A percentile compares a stretch with the other conserved stretches of the same genome.
Evolutionary conservation across 2,888 invertebrate genomes (phyloP).

Genomic region (Drosophila ochracea): DNA sequence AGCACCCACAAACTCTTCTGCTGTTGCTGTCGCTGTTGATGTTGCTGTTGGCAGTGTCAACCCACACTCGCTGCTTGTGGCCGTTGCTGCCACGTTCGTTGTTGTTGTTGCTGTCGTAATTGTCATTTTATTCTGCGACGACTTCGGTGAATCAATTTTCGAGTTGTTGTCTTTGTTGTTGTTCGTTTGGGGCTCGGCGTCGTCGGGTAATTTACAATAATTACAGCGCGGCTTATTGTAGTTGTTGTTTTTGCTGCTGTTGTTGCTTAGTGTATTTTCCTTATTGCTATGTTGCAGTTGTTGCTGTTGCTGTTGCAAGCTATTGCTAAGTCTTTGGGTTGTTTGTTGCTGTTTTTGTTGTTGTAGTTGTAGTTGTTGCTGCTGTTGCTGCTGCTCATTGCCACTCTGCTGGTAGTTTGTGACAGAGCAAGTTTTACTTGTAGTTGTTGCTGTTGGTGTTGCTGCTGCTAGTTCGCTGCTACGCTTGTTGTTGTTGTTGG

Average conservation of each 20-base stretch:
- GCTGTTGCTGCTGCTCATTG: constrained; percentile 56
- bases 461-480: constrained; percentile 43
- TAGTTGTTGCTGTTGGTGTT: constrained; percentile 54
- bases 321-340: constrained; percentile 84
- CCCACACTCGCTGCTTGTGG: constrained; percentile 78
- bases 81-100: constrained; percentile 59
- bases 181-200: constrained; percentile 76
- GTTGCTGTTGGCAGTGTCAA: constrained; percentile 60
- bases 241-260: constrained; percentile 57
- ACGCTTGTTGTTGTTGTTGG: constrained; percentile 51
- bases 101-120: constrained; percentile 71
- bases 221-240: constrained; percentile 76
- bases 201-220: constrained; percentile 81
- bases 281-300: constrained; percentile 75
- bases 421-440: constrained; percentile 75
- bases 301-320: constrained; percentile 66
- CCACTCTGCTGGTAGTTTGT: constrained; percentile 73
- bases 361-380: background rate
- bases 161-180: constrained; percentile 59
- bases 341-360: constrained; percentile 61
- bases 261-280: constrained; percentile 77
- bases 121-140: constrained; percentile 79
- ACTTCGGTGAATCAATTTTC: constrained; percentile 78
- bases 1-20: constrained; percentile 70
- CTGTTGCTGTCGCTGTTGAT: constrained; percentile 39